Base-by-base conservation (phyloP, 2,113 vertebrate genomes). In the Euleptes europaea region DNA sequence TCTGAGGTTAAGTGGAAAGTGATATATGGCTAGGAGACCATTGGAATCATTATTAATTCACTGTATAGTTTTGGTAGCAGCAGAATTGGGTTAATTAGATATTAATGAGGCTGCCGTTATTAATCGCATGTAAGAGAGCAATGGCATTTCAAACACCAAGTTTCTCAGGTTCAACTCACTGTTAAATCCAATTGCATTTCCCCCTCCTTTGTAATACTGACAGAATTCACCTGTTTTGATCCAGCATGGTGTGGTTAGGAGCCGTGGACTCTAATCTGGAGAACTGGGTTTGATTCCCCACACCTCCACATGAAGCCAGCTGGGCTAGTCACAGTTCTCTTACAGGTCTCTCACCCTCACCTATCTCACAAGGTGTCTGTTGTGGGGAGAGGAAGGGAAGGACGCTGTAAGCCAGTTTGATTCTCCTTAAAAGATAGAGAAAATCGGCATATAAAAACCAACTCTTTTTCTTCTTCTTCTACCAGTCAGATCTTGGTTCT, bases 31-130 rank as follows among this genome's bases (percentile, higher is more conserved):
- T 40, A 28, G 63, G 65, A 6, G 11, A 14, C 12, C 2, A 21
- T 80, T 51, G 26, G 51, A 26, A 26, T 42, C 79, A 70, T 71
- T 28, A 81, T 51, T 81, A 81, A 81, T 70, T 81, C 79, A 81
- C n/a, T 35, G 70, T 54, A 70, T 38, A 81, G 47, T 51, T 71
- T 54, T 15, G 54, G 44, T 54, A 70, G 49, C n/a, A 51, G 67
- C 66, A 70, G 47, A 3, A 69, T 28, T 70, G 79, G n/a, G 12
- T 40, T 38, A n/a, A 71, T 81, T 81, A 81, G 44, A 51, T 26
- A 51, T 70, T 81, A 69, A 70, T 28, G 47, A 2, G 21, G 33
- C 4, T 54, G 66, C 66, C 21, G 71, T 17, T 69, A 35, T 81
- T 35, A 70, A 81, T 33, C n/a, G 5, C n/a, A 17, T 3, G 13